These are phyloP conservation scores for Anguilla anguilla DNA, from an alignment of 2,797 vertebrate genomes.

Conservation along the genomic window DNA sequence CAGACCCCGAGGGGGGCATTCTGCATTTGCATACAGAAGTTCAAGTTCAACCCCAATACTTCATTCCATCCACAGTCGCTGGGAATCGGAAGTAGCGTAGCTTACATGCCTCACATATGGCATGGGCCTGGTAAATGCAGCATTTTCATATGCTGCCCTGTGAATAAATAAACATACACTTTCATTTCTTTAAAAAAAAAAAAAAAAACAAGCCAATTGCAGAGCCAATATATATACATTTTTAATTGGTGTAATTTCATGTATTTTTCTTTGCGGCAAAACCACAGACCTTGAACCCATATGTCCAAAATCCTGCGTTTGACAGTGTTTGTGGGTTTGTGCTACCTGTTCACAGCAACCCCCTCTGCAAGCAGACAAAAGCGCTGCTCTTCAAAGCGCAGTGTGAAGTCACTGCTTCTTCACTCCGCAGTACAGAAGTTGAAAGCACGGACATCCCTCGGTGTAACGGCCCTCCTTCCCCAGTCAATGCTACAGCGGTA, in stretches of 20 bases:
- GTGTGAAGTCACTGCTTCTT: not conserved
- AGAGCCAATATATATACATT: not conserved
- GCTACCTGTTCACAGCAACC: not conserved
- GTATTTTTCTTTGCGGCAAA: not conserved
- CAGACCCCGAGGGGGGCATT: not conserved
- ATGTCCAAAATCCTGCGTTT: not conserved
- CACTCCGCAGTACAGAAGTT: not conserved
- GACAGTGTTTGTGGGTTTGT: not conserved
- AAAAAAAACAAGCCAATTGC: too few relatives aligned
- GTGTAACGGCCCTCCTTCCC: not conserved
- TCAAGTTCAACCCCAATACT: not conserved
- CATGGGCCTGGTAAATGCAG: not conserved
- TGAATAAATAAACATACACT: not conserved
- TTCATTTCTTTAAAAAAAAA: not conserved
- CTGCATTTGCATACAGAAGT: not conserved
- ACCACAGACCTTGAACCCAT: not conserved
- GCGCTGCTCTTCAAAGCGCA: not conserved
- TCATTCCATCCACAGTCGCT: not conserved
- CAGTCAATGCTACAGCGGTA: not conserved
- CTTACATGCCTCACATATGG: not conserved
- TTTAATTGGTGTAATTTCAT: not conserved
- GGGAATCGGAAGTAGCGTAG: not conserved
- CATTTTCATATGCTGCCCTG: not conserved
- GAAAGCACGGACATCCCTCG: not conserved
- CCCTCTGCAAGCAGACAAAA: not conserved